These are phyloP conservation scores for Zoanthus gigantus DNA, from an alignment of 92 coral and sea anemone species.

Conservation along the genomic window DNA sequence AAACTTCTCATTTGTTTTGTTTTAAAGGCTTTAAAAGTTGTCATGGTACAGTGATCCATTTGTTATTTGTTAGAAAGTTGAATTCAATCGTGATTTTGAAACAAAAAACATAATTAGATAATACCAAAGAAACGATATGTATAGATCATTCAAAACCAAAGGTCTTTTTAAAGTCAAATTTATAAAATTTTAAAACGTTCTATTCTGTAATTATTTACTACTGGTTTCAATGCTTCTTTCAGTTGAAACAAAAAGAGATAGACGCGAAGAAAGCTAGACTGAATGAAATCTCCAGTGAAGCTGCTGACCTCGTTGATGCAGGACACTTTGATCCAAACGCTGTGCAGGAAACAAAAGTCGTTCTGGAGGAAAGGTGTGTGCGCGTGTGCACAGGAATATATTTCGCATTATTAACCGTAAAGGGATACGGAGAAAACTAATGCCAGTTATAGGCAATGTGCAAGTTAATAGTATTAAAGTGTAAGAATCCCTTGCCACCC, in stretches of 20 bases:
- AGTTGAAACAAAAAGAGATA: constrained; percentile 94
- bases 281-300: constrained; percentile 80
- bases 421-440: not conserved
- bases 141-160: no score
- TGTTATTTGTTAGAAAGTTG: no score
- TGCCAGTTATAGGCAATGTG: no score
- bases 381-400: not conserved
- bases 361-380: constrained; percentile 89
- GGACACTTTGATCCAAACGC: constrained; percentile 97
- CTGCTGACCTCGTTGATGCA: constrained; percentile 97
- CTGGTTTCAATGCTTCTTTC: not conserved
- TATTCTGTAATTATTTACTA: not conserved
- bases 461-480: no score
- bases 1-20: no score
- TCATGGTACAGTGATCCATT: no score
- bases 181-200: no score
- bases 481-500: not conserved
- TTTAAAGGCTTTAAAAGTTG: no score
- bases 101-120: no score
- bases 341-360: constrained; percentile 82
- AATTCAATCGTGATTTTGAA: no score
- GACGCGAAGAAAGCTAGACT: constrained; percentile 77
- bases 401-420: not conserved
- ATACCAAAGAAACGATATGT: no score
- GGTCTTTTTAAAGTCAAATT: no score